A percentile compares a stretch with the other conserved stretches of the same genome.
phyloP scores from a whole-genome alignment of 2,113 vertebrate species.

The Carassius carassius region DNA sequence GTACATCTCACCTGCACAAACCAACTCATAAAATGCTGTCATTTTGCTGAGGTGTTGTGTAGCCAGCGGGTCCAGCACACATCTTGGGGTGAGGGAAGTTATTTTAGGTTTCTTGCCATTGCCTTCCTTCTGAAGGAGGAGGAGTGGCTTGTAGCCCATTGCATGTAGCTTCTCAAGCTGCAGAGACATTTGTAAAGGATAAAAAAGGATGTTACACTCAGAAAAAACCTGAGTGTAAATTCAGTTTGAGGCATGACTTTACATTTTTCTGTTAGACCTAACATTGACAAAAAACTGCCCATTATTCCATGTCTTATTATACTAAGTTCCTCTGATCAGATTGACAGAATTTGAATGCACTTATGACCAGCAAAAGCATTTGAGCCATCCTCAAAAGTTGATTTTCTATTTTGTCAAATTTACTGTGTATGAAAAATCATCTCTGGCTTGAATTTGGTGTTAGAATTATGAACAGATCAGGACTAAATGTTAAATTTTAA shows the following conservation, averaged over 20 bases:
- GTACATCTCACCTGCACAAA: conserved; percentile 6
- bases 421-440: conserved; percentile 2
- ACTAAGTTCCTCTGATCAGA: neutral
- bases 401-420: conserved; percentile 3
- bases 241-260: neutral
- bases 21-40: neutral
- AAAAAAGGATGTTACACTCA: neutral
- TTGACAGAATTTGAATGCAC: conserved; percentile 7
- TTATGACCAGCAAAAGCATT: neutral
- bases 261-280: neutral
- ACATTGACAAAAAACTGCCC: neutral
- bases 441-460: neutral
- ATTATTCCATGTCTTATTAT: neutral
- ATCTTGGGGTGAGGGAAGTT: conserved; percentile 3
- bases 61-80: neutral
- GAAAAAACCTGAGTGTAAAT: neutral
- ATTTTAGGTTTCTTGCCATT: neutral
- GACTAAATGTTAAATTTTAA: no score
- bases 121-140: neutral
- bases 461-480: neutral
- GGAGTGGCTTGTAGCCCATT: conserved; percentile 11
- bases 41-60: conserved; percentile 7
- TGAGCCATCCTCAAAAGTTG: neutral
- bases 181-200: conserved; percentile 7
- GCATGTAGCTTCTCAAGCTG: conserved; percentile 10